Base-by-base conservation (phyloP, 2,888 invertebrate species). In the Balanococcus diminutus region DNA sequence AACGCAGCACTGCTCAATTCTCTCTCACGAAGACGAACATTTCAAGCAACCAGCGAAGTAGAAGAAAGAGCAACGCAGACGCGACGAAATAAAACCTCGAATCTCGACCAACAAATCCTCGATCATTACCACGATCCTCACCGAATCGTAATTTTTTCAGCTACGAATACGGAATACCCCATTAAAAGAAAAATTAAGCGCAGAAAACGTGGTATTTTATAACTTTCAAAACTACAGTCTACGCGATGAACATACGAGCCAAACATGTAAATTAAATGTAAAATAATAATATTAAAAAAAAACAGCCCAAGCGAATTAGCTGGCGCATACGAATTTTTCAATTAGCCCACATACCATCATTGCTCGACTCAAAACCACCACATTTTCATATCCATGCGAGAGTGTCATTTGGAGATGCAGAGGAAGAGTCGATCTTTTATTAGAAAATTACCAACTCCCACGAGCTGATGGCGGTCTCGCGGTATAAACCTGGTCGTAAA, bases 361-460 rank as follows among this genome's bases (percentile, higher is more conserved):
- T 31, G 28, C 67, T 67, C 67, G 28, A 67, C 67, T 67, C 67
- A 67, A 67, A 28, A 67, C 28, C 2, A 4, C 28, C 28, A 28
- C 16, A 56, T 4, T n/a, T 46, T 22, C 56, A 8, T 22, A 56
- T 8, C 4, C 22, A 8, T 56, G 22, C n/a, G 46, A 42, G 36
- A 36, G 36, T 42, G 46, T 46, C 46, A 14, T 3, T n/a, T n/a
- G 46, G 6, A 36, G 5, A 56, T 11, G 11, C 22, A n/a, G 6
- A 56, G 56, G 22, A 22, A 22, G 22, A 22, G 56, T 56, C 22
- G 22, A 56, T 56, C 56, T 67, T 67, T 28, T 67, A 67, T 67
- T 67, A 67, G 67, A 67, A 67, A 67, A 28, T 28, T 28, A 67
- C 31, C 67, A 67, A 67, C 67, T 67, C 67, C 67, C 67, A 67